Base-by-base conservation (phyloP, 2,797 vertebrate genomes). In the Brotogeris chrysoptera region DNA sequence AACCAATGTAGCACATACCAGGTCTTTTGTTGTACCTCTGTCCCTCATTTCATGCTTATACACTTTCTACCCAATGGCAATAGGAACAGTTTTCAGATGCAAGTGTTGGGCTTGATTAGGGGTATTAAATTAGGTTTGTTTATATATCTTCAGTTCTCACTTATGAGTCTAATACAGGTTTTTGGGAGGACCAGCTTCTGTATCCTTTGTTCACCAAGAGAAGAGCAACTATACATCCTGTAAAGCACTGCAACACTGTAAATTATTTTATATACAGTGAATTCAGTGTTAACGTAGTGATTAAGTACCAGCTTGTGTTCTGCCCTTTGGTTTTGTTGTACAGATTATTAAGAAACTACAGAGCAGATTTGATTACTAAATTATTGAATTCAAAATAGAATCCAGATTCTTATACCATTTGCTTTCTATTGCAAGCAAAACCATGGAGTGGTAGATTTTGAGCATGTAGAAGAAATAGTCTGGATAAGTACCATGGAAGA, bases 1-100 rank as follows among this genome's bases (percentile, higher is more conserved):
- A 59, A 70, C 5, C 41, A 8, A 0, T 2, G 11, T 9, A 25
- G 34, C 17, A 6, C 30, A 10, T 8, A 5, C 34, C 10, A 13
- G 17, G 16, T 25, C 13, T 90, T 57, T 9, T 27, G 10, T 7
- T 57, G 16, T 64, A 20, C 21, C 16, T 41, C 34, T 63, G 38
- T 16, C 41, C 46, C 21, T 34, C 25, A 3, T 23, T 50, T 76
- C 19, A 0, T 15, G 8, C 47, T 78, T 32, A 10, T 14, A 10
- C 6, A 1, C 27, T 50, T 66, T 30, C 20, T 14, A 5, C 16
- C 19, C 14, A 43, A 65, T 27, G 14, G 12, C 9, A 14, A 12
- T 53, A 30, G 38, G 39, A 63, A 39, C 10, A 11, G 32, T 65
- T 80, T 84, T 39, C 28, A n/a, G 6, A 11, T 44, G 47, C 18